Percentiles rank a stretch among this genome's conserved stretches.
These are phyloP conservation scores for Unio pictorum DNA, from an alignment of 2,888 invertebrate species.

Conservation along the genomic window DNA sequence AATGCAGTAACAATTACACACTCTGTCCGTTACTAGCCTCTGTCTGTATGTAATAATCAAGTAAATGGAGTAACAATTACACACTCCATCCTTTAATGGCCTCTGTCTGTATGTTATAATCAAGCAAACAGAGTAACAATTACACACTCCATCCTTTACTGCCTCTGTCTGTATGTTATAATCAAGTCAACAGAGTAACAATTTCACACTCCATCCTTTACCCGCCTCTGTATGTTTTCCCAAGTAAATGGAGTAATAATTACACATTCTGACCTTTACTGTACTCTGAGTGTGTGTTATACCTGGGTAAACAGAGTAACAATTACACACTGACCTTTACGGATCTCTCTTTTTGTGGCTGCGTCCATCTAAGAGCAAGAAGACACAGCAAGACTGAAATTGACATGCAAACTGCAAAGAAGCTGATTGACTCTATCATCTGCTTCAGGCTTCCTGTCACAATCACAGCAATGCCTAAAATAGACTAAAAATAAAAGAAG, in stretches of 20 bases:
- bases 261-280: too few relatives aligned
- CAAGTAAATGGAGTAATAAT: too few relatives aligned
- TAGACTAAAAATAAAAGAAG: conserved; percentile 20
- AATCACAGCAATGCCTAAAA: conserved; percentile 22
- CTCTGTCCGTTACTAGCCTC: conserved; percentile 22
- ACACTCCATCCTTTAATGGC: too few relatives aligned
- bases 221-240: background rate
- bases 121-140: background rate
- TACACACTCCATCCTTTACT: background rate
- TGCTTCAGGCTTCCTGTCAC: conserved; percentile 25
- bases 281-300: too few relatives aligned
- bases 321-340: conserved; percentile 21
- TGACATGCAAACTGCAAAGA: conserved; percentile 32
- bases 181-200: background rate
- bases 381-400: conserved; percentile 29
- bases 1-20: background rate
- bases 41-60: too few relatives aligned
- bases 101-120: too few relatives aligned
- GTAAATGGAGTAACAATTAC: too few relatives aligned
- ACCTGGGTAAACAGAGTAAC: background rate
- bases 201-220: conserved; percentile 24
- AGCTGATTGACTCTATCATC: conserved; percentile 29
- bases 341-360: conserved; percentile 22
- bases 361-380: conserved; percentile 24
- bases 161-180: too few relatives aligned